Evolutionary conservation across 1,140 invertebrate species (phyloP).

Genomic region (Aradophagus sp.): DNA sequence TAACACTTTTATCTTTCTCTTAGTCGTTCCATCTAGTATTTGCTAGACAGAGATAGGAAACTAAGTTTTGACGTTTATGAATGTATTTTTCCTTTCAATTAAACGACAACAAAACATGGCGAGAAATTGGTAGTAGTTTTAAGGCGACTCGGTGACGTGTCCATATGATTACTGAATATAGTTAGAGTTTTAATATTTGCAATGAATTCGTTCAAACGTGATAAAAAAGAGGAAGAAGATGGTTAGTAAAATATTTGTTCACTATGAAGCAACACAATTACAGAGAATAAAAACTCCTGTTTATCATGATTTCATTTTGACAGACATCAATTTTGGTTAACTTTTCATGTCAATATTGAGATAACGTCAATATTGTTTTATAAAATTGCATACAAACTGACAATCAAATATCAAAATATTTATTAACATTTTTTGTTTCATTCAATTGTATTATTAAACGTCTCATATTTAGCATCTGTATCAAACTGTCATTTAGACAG

Average conservation of each 20-base stretch:
- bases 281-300: too few relatives aligned
- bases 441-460: too few relatives aligned
- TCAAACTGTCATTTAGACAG: too few relatives aligned
- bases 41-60: too few relatives aligned
- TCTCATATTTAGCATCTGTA: too few relatives aligned
- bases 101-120: constrained; percentile 28
- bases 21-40: too few relatives aligned
- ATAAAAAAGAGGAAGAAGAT: constrained; percentile 49
- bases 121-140: constrained; percentile 4
- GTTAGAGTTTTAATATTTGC: constrained; percentile 17
- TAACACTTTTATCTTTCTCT: too few relatives aligned
- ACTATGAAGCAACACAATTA: too few relatives aligned
- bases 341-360: constrained; percentile 6
- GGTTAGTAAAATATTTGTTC: constrained; percentile 31
- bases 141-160: constrained; percentile 39
- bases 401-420: background rate
- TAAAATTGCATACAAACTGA: background rate
- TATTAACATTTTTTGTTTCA: background rate
- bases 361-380: constrained; percentile 7
- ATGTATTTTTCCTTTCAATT: background rate
- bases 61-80: constrained; percentile 8
- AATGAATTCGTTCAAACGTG: constrained; percentile 50
- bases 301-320: background rate
- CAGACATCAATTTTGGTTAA: constrained; percentile 16
- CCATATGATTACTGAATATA: constrained; percentile 29